Evolutionary conservation across 2,113 vertebrate genomes (phyloP), one percentile per base, ranked within the genome.

Genomic region (Oryzias melastigma): DNA sequence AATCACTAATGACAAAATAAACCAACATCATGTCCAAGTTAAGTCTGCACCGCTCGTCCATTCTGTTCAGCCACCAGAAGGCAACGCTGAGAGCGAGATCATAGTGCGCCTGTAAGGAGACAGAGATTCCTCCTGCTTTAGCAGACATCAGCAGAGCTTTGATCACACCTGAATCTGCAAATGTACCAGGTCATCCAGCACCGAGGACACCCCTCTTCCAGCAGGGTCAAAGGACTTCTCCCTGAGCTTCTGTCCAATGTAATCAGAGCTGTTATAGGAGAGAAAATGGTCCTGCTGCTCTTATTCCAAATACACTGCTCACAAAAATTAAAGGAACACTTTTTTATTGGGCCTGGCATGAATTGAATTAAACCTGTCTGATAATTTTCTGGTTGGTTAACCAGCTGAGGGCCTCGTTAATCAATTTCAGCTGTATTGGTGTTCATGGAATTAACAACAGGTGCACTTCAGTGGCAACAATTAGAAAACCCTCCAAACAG

Each of bases 221-320:
- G 92, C 91, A 5, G 93, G 92, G 76, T 95, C 94, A 81, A 95
- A 96, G 62, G 86, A 73, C 7, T 93, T 92, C 87, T 96, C 94
- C 75, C 83, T 63, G 59, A 95, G 88, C 84, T 81, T 94, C 82
- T 92, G 91, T 45, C 95, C 93, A 74, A 97, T 86, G 73, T 96
- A 94, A 76, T 93, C 86, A 66, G 66, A 80, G 66, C 95, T 96
- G 81, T 62, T 85, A 80, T 87, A 4, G 7, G 51, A n/a, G 4
- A 24, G 25, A 51, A 19, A 7, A 47, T 13, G n/a, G 10, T 1
- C 12, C 46, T 0, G 42, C 7, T 14, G 7, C 8, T 5, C 10
- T 63, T 65, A 52, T 50, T 14, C 7, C 10, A 40, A 62, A 45
- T 27, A n/a, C n/a, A n/a, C n/a, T n/a, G n/a, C n/a, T n/a, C n/a